These are phyloP conservation scores for Prunella himalayana DNA, from an alignment of 2,113 vertebrate species.

Conservation along the genomic window DNA sequence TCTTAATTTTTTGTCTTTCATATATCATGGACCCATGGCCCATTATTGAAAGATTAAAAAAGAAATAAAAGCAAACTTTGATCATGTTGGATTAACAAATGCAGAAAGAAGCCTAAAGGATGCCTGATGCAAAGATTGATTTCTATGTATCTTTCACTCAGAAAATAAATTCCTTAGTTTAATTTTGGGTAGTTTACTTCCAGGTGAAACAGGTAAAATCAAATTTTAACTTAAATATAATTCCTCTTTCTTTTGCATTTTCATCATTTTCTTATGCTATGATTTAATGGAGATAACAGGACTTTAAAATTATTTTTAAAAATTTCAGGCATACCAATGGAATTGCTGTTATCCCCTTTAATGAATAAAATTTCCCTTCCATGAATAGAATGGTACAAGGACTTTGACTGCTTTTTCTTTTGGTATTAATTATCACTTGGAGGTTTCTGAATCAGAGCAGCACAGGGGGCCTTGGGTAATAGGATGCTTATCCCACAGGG, in stretches of 20 bases:
- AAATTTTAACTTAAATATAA: neutral
- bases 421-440: neutral
- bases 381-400: neutral
- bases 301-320: neutral
- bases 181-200: neutral
- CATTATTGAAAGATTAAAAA: neutral
- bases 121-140: neutral
- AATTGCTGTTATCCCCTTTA: neutral
- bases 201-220: neutral
- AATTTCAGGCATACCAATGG: neutral
- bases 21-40: neutral
- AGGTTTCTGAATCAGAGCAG: neutral
- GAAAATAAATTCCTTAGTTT: neutral
- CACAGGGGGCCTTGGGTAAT: neutral
- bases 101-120: neutral
- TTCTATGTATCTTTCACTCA: neutral
- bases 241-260: neutral
- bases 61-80: neutral
- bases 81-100: neutral
- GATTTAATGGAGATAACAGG: neutral
- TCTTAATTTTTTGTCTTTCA: neutral
- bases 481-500: neutral
- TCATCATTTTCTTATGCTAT: neutral
- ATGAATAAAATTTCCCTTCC: neutral
- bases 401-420: neutral